Percentiles rank a stretch among this genome's conserved stretches.
Evolutionary conservation across 2,888 invertebrate genomes (phyloP).

Genomic region (Dendrolimus houi): DNA sequence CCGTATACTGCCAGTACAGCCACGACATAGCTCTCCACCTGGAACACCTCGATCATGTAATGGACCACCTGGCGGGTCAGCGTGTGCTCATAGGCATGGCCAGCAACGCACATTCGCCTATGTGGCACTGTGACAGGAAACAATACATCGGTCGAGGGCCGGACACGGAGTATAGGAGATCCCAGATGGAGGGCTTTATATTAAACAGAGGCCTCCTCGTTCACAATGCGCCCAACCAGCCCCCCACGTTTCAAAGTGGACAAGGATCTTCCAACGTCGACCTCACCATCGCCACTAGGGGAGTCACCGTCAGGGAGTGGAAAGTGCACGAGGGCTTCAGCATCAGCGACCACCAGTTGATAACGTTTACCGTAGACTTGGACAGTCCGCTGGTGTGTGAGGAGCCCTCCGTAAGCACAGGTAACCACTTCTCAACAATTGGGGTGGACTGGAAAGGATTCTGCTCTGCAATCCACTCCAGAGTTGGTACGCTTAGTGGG

Average conservation of each 20-base stretch:
- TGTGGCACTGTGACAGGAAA: constrained; percentile 12
- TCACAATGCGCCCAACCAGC: constrained; percentile 1
- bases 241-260: constrained; percentile 3
- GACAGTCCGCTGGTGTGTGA: neutral
- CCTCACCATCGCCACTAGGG: neutral
- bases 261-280: constrained; percentile 3
- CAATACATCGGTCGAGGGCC: constrained; percentile 13
- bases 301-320: neutral
- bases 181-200: constrained; percentile 1
- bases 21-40: constrained; percentile 4
- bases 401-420: neutral
- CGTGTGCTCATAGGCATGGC: constrained; percentile 13
- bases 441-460: neutral
- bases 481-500: neutral
- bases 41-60: constrained; percentile 9
- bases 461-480: neutral
- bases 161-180: neutral
- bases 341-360: constrained; percentile 1
- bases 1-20: constrained; percentile 11
- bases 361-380: constrained; percentile 24
- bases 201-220: neutral
- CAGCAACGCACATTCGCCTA: constrained; percentile 20
- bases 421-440: neutral
- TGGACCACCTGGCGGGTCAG: constrained; percentile 4
- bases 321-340: neutral